Evolutionary conservation across 2,888 invertebrate species (phyloP), one percentile per base, ranked within the genome.

Genomic region (Pogonocherus hispidulus): DNA sequence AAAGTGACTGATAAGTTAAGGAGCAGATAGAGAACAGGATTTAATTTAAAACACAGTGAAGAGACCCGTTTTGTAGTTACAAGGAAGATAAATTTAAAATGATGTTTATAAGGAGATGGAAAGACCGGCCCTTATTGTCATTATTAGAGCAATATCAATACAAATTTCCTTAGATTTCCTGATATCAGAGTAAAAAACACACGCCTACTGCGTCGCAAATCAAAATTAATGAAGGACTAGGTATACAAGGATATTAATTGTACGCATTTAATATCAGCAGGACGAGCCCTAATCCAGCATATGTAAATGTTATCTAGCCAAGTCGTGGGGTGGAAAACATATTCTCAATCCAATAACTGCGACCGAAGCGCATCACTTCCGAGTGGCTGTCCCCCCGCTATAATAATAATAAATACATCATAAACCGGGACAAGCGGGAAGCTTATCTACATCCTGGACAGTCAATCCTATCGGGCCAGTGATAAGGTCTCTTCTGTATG

Each of bases 341-440:
- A 74, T 71, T 76, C 71, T 74, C 73, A 71, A 71, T 68, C 68
- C 69, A 71, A 74, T 72, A 76, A 76, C 72, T 67, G 68, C 65
- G 65, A 69, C 69, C 66, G 65, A 57, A 63, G 66, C 68, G 69
- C 71, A 72, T 73, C 69, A 69, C 68, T 76, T 76, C 77, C 74
- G 75, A 77, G 77, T 74, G 72, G 66, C 65, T 57, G 60, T 67
- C 66, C 72, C 70, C 71, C 68, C 66, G 67, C 56, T 69, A 69
- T 68, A 68, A 71, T 70, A 67, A 74, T 76, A 76, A 76, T 74
- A 76, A 76, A 75, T 76, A 76, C 76, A 75, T 75, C 75, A 75
- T 69, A 73, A 69, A 59, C 62, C 56, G 64, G 63, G 62, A 67
- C 62, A 46, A 37, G 62, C 44, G 22, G 47, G 47, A 41, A 56